These are phyloP conservation scores for Octonoba sinensis DNA, from an alignment of 2,888 invertebrate genomes.

Conservation along the genomic window DNA sequence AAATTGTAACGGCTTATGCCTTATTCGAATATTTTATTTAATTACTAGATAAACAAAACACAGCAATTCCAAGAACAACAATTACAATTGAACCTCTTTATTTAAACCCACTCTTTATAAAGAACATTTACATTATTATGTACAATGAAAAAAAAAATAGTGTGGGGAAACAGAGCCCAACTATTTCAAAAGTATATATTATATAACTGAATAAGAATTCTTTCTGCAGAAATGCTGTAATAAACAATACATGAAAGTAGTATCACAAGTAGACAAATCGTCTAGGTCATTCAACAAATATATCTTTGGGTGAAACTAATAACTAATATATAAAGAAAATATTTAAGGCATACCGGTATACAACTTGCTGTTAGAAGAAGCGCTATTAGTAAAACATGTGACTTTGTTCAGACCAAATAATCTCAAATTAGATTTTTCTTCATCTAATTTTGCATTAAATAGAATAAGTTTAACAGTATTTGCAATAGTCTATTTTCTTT, in stretches of 20 bases:
- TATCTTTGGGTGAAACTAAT: constrained; percentile 56
- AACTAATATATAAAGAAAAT: constrained; percentile 33
- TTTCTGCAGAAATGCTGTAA: constrained; percentile 37
- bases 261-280: constrained; percentile 62
- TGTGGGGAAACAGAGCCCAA: constrained; percentile 24
- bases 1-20: no score
- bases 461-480: no score
- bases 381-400: no score
- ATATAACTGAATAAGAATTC: constrained; percentile 49
- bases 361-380: not conserved
- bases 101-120: constrained; percentile 59
- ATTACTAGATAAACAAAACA: no score
- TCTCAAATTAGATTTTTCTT: no score
- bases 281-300: constrained; percentile 53
- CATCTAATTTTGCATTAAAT: no score
- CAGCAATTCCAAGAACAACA: not conserved
- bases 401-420: no score
- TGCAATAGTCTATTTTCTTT: no score
- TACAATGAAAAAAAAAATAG: constrained; percentile 56
- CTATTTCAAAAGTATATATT: constrained; percentile 53
- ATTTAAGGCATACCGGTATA: constrained; percentile 23
- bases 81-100: constrained; percentile 50
- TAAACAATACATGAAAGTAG: constrained; percentile 44
- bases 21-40: no score
- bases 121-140: constrained; percentile 59